Percentiles rank a stretch among this genome's conserved stretches.
phyloP scores from a whole-genome alignment of 2,113 vertebrate genomes.

The Alectura lathami region DNA sequence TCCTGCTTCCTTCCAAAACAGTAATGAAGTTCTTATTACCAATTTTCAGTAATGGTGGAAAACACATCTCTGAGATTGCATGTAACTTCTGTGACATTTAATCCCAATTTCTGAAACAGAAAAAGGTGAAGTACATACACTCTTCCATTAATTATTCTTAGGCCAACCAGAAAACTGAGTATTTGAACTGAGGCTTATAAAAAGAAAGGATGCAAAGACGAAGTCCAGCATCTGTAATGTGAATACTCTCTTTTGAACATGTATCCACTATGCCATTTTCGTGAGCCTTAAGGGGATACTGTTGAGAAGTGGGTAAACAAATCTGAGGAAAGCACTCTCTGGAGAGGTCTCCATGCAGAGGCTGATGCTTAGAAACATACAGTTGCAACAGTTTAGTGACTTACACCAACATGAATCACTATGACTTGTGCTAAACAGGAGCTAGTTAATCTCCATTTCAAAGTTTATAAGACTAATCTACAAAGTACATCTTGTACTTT shows the following conservation, averaged over 20 bases:
- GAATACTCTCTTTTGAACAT: background rate
- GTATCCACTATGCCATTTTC: background rate
- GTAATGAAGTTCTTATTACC: background rate
- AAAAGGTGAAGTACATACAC: background rate
- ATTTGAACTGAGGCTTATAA: background rate
- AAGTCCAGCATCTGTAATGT: background rate
- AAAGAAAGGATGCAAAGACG: background rate
- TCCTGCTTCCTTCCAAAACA: background rate
- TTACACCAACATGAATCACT: background rate
- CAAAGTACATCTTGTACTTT: too few relatives aligned
- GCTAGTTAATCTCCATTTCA: background rate
- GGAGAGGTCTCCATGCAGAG: background rate
- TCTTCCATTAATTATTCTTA: background rate
- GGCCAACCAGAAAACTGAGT: background rate
- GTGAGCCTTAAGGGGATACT: background rate
- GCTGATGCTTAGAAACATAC: background rate
- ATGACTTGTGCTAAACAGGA: background rate
- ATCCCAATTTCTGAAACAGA: background rate
- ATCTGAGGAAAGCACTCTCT: background rate
- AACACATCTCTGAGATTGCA: background rate
- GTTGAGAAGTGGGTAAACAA: background rate
- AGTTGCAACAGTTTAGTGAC: background rate
- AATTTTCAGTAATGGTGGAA: background rate
- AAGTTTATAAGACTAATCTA: background rate
- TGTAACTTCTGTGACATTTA: background rate